A percentile compares a stretch with the other conserved stretches of the same genome.
These are phyloP conservation scores for Charina bottae DNA, from an alignment of 2,113 vertebrate genomes.

Conservation along the genomic window DNA sequence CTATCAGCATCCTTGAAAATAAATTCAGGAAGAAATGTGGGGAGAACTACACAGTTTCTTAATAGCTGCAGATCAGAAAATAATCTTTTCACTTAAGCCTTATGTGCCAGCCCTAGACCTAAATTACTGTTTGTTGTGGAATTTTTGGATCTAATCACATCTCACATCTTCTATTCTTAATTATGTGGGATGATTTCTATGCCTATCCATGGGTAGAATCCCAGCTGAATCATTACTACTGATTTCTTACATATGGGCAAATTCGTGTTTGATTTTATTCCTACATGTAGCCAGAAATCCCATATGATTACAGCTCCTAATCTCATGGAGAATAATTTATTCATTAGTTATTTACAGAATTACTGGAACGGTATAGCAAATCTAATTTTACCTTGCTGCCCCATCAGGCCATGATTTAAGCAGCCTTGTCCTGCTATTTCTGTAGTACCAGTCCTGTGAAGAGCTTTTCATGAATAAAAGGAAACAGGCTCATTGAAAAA, in stretches of 20 bases:
- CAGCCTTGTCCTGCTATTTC: not conserved
- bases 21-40: not conserved
- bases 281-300: not conserved
- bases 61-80: not conserved
- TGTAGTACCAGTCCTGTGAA: not conserved
- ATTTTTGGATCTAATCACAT: not conserved
- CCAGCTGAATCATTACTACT: not conserved
- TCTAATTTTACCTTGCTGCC: not conserved
- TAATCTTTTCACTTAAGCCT: not conserved
- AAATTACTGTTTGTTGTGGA: not conserved
- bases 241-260: not conserved
- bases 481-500: conserved; percentile 7
- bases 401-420: not conserved
- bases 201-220: not conserved
- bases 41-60: not conserved
- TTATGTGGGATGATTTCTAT: not conserved
- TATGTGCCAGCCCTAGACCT: not conserved
- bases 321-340: not conserved
- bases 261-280: not conserved
- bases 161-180: not conserved
- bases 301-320: not conserved
- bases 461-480: not conserved
- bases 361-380: not conserved
- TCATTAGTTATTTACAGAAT: not conserved
- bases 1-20: not conserved